A percentile compares a stretch with the other conserved stretches of the same genome.
Evolutionary conservation across 2,888 invertebrate species (phyloP).

Genomic region (Syrphus vitripennis): DNA sequence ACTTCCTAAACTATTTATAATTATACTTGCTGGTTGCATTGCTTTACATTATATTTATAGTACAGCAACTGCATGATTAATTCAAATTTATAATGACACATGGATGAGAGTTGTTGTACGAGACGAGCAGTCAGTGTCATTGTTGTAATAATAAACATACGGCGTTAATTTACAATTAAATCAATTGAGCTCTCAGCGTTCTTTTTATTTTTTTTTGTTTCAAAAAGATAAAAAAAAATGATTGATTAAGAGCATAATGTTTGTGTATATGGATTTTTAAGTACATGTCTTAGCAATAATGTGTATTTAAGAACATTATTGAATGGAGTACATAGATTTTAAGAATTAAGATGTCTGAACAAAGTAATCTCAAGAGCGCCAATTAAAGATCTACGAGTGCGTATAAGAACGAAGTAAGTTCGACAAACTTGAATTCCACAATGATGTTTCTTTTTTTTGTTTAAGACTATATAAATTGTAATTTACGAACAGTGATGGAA

Average conservation of each 20-base stretch:
- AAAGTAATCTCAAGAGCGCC: background rate
- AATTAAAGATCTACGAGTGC: background rate
- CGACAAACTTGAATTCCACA: background rate
- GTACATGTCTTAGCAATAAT: background rate
- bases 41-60: too few species aligned
- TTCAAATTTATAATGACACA: constrained; percentile 38
- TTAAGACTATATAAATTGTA: too few species aligned
- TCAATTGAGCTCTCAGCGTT: constrained; percentile 55
- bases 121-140: constrained; percentile 43
- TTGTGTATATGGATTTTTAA: background rate
- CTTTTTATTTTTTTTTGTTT: too few species aligned
- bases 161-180: constrained; percentile 61
- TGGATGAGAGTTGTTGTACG: constrained; percentile 17
- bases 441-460: background rate
- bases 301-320: background rate
- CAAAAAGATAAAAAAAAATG: constrained; percentile 38
- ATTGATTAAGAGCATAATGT: constrained; percentile 54
- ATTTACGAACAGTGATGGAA: too few species aligned
- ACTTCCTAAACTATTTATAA: background rate
- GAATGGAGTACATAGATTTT: constrained; percentile 2
- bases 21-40: background rate
- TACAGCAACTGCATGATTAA: constrained; percentile 29
- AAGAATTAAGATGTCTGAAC: background rate
- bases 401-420: too few species aligned
- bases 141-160: constrained; percentile 50